These are phyloP conservation scores for Pachliopta kotzebuea DNA, from an alignment of 2,888 invertebrate species.

Conservation along the genomic window DNA sequence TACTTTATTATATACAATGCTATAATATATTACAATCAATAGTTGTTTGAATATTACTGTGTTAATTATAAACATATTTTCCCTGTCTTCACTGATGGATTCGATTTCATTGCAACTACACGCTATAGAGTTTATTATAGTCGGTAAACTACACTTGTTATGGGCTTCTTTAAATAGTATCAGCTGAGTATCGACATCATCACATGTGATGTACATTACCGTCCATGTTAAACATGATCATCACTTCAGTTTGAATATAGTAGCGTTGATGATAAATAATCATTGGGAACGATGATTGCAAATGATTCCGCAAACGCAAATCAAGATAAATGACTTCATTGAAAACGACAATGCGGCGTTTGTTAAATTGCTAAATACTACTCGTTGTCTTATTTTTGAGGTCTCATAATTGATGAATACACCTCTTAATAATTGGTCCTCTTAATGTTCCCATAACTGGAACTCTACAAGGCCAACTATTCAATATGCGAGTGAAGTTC, in stretches of 20 bases:
- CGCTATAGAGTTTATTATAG: neutral
- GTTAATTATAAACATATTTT: slow-evolving; percentile 10
- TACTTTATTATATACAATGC: too few species aligned
- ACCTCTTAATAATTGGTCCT: too few species aligned
- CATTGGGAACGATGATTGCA: neutral
- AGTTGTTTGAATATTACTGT: neutral
- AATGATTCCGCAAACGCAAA: neutral
- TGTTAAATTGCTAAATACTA: slow-evolving; percentile 20
- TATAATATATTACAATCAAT: too few species aligned
- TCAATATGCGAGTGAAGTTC: too few species aligned
- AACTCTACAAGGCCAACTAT: too few species aligned
- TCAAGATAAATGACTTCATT: neutral
- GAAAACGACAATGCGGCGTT: slow-evolving; percentile 8
- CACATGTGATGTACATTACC: neutral
- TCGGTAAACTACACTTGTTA: slow-evolving; percentile 5
- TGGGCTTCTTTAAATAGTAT: neutral
- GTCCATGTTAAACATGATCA: neutral
- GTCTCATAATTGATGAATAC: too few species aligned
- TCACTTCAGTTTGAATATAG: neutral
- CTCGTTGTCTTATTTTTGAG: slow-evolving; percentile 12
- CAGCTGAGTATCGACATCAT: neutral
- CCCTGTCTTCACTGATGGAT: neutral
- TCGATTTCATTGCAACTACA: neutral
- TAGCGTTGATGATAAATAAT: slow-evolving; percentile 2
- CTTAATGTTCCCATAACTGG: too few species aligned